Base-by-base conservation (phyloP, 37 sponge, comb jelly and placozoan genomes). In the Aphrocallistes beatrix region DNA sequence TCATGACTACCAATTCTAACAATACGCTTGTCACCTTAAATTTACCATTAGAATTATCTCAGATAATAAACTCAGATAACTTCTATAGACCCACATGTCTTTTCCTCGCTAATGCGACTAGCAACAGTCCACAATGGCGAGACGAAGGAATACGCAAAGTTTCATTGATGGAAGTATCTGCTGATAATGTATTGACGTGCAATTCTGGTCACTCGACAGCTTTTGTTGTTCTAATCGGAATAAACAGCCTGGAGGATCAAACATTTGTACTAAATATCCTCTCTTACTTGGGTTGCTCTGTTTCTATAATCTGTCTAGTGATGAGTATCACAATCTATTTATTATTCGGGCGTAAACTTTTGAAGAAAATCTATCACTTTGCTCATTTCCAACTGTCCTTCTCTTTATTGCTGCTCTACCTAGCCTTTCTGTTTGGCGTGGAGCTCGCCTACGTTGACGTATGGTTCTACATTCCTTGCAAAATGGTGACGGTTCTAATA, bases 201-300 rank as follows among this genome's bases (percentile, higher is more conserved):
- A 1, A 19, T 25, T 30, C 75, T 25, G 75, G 21, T 60, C 75
- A 60, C n/a, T 25, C 25, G 1, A 60, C 75, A 60, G 6, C 75
- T 60, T 60, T 60, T 28, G 75, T 60, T 6, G 75, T 60, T 25
- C 75, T 60, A 32, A 30, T 60, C 8, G 75, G 75, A 25, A 30
- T 60, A 13, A 30, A 30, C 8, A 60, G n/a, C n/a, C n/a, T 60
- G 75, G 75, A 60, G n/a, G n/a, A 30, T 60, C 75, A 86, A 82
- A 37, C 82, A n/a, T n/a, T 38, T 34, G 91, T 85, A 17, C 42
- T 91, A 1, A 49, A 49, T 30, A 38, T 82, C 0, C 3, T 91
- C 1, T 89, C 91, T 1, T 91, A 91, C 83, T 83, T 91, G 51
- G 91, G 91, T 34, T 87, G 87, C 82, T 51, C 86, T 19, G 37